phyloP scores from a whole-genome alignment of 2,797 vertebrate species.

The Phalloptychus januarius region DNA sequence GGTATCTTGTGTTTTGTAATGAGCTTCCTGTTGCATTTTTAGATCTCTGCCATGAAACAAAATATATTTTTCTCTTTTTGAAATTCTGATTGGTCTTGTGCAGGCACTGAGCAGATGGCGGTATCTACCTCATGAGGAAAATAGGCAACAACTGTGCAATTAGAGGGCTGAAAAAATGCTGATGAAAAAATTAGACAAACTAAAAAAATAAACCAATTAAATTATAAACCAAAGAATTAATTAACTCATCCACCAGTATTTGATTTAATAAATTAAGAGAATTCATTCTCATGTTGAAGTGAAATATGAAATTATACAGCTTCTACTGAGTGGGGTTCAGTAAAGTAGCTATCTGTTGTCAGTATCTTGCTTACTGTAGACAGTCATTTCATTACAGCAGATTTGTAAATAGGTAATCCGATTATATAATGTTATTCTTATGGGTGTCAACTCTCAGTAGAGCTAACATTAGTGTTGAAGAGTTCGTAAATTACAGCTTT shows the following conservation, averaged over 20 bases:
- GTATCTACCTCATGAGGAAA: constrained; percentile 48
- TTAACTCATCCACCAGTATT: constrained; percentile 18
- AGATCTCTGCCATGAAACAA: constrained; percentile 63
- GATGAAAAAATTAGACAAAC: constrained; percentile 32
- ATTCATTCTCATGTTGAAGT: constrained; percentile 27
- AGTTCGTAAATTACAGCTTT: not conserved
- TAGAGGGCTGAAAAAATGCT: constrained; percentile 63
- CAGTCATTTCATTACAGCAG: not conserved
- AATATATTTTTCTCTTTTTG: constrained; percentile 69
- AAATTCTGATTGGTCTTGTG: constrained; percentile 65
- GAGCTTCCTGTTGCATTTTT: constrained; percentile 57
- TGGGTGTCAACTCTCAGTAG: not conserved
- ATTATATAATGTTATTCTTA: not conserved
- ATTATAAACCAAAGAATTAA: constrained; percentile 30
- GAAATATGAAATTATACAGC: not conserved
- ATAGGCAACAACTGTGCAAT: constrained; percentile 79
- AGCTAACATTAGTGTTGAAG: not conserved
- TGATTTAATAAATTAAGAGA: not conserved
- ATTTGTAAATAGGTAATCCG: not conserved
- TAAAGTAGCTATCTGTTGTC: not conserved
- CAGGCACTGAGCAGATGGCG: constrained; percentile 77
- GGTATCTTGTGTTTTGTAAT: constrained; percentile 16
- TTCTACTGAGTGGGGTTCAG: not conserved
- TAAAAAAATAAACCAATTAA: constrained; percentile 40
- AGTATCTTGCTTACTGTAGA: not conserved